Percentiles rank a stretch among this genome's conserved stretches.
Conservation (phyloP, 2,888 invertebrate genomes). For the Meteorus colon region DNA sequence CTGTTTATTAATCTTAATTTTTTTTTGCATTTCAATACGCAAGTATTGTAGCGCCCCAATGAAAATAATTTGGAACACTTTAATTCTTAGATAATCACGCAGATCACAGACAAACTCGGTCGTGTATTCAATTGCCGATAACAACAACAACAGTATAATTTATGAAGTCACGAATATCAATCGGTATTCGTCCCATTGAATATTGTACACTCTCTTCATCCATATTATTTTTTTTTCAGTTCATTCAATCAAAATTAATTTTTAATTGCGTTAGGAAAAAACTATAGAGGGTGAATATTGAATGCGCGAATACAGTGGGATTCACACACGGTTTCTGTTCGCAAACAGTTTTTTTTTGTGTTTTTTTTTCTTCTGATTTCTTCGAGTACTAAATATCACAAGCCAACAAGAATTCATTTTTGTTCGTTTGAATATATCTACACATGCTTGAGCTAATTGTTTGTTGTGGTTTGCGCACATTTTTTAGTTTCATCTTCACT, state of each 20-base stretch:
- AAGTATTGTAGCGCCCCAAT: background rate
- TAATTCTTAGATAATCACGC: slow-evolving; percentile 36
- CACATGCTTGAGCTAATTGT: slow-evolving; percentile 57
- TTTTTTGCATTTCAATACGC: background rate
- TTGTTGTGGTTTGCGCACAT: slow-evolving; percentile 43
- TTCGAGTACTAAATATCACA: slow-evolving; percentile 52
- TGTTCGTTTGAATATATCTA: slow-evolving; percentile 51
- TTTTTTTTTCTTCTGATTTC: background rate
- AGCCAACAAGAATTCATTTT: slow-evolving; percentile 54
- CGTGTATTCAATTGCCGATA: slow-evolving; percentile 48
- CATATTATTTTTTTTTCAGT: slow-evolving; percentile 31
- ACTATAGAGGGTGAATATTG: slow-evolving; percentile 19
- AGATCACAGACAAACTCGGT: slow-evolving; percentile 52
- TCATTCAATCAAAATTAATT: slow-evolving; percentile 32
- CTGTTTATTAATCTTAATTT: slow-evolving; percentile 31
- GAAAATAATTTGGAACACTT: slow-evolving; percentile 31
- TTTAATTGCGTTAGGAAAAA: slow-evolving; percentile 37
- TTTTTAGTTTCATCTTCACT: slow-evolving; percentile 12
- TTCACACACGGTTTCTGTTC: slow-evolving; percentile 28
- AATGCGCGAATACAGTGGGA: slow-evolving; percentile 36
- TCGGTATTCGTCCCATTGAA: slow-evolving; percentile 16
- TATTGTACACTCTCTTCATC: slow-evolving; percentile 27
- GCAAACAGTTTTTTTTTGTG: slow-evolving; percentile 37
- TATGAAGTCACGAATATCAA: slow-evolving; percentile 10
- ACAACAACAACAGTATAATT: slow-evolving; percentile 43